A percentile compares a stretch with the other conserved stretches of the same genome.
phyloP scores from a whole-genome alignment of 2,888 invertebrate genomes.

The Drosophila austrosaltans region DNA sequence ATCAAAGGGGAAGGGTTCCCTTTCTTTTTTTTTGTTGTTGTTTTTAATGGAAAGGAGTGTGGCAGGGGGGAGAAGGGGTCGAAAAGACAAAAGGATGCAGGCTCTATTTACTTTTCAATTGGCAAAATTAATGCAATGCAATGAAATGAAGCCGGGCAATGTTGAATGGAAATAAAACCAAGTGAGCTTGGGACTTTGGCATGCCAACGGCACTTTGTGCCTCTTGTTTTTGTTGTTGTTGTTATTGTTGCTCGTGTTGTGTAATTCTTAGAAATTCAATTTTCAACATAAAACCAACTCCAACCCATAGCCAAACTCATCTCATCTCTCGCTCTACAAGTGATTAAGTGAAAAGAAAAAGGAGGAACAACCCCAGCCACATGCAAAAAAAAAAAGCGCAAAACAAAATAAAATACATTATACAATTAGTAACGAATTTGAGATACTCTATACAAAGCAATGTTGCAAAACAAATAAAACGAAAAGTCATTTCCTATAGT shows the following conservation, averaged over 20 bases:
- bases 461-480: no score
- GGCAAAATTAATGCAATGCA: conserved; percentile 80
- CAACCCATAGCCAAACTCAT: conserved; percentile 33
- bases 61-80: neutral
- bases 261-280: conserved; percentile 79
- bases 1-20: neutral
- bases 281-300: conserved; percentile 70
- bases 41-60: neutral
- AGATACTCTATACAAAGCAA: neutral
- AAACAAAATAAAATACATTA: neutral
- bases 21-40: neutral
- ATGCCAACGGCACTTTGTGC: conserved; percentile 60
- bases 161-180: conserved; percentile 13
- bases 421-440: neutral
- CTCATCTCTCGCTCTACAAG: conserved; percentile 59
- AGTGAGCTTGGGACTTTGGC: conserved; percentile 24
- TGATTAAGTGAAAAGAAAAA: conserved; percentile 74
- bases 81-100: conserved; percentile 64
- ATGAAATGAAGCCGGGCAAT: conserved; percentile 72
- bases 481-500: no score
- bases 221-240: conserved; percentile 40
- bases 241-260: conserved; percentile 46
- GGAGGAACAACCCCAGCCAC: conserved; percentile 46
- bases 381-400: conserved; percentile 55
- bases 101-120: conserved; percentile 79